Conservation (phyloP, 1,140 invertebrate species). For the Copidosoma floridanum region DNA sequence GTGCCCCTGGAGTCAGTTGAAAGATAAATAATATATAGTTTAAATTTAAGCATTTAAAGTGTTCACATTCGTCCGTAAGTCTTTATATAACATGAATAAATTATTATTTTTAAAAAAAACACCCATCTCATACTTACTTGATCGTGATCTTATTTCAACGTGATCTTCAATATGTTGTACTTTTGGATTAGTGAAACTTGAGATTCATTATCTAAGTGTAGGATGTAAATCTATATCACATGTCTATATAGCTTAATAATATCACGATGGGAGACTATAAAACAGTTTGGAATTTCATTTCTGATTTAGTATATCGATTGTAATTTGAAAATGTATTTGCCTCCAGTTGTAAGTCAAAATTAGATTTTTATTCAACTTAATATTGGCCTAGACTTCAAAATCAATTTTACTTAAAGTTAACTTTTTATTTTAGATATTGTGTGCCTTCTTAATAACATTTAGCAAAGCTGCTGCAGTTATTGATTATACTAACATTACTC, state of each 20-base stretch:
- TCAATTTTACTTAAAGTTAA: neutral
- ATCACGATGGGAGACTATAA: conserved; percentile 15
- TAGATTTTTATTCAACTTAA: conserved; percentile 3
- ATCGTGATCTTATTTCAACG: neutral
- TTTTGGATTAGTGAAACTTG: conserved; percentile 20
- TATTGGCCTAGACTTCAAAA: neutral
- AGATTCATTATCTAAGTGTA: conserved; percentile 23
- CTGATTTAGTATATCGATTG: neutral
- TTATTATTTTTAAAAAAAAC: conserved; percentile 23
- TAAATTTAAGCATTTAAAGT: conserved; percentile 9
- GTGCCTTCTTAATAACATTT: neutral
- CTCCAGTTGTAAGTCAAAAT: conserved; percentile 26
- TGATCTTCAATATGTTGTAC: conserved; percentile 7
- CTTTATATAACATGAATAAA: conserved; percentile 18
- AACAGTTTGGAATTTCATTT: too few relatives aligned
- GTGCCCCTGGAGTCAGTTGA: conserved; percentile 57
- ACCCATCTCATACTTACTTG: conserved; percentile 5
- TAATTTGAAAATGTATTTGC: conserved; percentile 23
- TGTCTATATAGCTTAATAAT: neutral
- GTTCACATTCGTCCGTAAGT: conserved; percentile 15
- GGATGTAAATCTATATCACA: conserved; percentile 17
- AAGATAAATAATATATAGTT: conserved; percentile 42
- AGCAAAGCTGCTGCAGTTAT: conserved; percentile 17
- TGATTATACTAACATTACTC: conserved; percentile 25
- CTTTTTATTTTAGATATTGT: conserved; percentile 1